A percentile compares a stretch with the other conserved stretches of the same genome.
phyloP scores from a whole-genome alignment of 1,140 invertebrate genomes.

The Pachypeltis micranthus region DNA sequence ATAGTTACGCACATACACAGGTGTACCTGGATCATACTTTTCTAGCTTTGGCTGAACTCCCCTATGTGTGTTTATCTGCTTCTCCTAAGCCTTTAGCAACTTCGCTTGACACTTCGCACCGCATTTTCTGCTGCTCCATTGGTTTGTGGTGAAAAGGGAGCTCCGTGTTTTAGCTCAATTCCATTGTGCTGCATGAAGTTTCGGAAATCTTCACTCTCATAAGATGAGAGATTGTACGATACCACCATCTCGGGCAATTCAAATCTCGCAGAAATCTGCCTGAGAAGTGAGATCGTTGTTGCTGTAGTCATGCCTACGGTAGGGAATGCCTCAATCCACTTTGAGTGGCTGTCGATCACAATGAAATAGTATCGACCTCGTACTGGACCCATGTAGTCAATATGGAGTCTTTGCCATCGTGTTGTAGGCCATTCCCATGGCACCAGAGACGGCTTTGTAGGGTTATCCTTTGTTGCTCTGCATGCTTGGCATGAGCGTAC shows the following conservation, averaged over 20 bases:
- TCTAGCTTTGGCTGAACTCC: background rate
- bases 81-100: conserved; percentile 3
- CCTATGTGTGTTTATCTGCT: background rate
- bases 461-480: background rate
- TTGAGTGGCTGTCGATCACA: conserved; percentile 11
- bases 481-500: background rate
- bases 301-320: background rate
- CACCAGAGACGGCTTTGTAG: background rate
- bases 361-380: background rate
- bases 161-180: conserved; percentile 5
- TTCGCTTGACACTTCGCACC: background rate
- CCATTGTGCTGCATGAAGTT: conserved; percentile 6
- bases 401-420: conserved; percentile 14
- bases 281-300: background rate
- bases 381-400: background rate
- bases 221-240: background rate
- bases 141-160: background rate
- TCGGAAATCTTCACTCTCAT: background rate
- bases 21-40: background rate
- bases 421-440: too few species aligned
- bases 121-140: conserved; percentile 7
- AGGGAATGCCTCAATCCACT: conserved; percentile 15
- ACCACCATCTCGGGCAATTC: too few species aligned
- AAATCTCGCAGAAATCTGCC: background rate
- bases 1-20: conserved; percentile 8